Evolutionary conservation across 2,888 invertebrate genomes (phyloP).

Genomic region (Cantharis nigra): DNA sequence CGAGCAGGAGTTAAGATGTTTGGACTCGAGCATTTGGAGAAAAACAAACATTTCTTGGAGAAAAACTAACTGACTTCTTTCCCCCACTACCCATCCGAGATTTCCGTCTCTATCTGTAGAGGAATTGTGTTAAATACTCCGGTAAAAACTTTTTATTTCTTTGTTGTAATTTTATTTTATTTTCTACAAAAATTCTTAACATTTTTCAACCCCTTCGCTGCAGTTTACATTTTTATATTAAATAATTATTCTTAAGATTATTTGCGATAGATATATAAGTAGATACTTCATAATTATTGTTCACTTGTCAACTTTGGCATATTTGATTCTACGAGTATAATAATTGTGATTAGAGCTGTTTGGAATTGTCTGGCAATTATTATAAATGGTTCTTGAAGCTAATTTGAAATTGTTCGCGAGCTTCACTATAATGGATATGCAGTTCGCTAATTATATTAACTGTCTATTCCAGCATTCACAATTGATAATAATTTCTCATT

Average conservation of each 20-base stretch:
- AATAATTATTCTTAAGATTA: not conserved
- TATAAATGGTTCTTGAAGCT: constrained; percentile 32
- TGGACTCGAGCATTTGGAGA: too few relatives aligned
- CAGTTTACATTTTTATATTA: not conserved
- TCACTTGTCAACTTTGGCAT: not conserved
- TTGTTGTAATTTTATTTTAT: not conserved
- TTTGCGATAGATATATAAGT: not conserved
- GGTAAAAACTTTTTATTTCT: too few relatives aligned
- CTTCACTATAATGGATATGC: constrained; percentile 24
- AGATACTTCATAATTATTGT: not conserved
- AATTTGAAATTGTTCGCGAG: constrained; percentile 29
- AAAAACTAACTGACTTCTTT: too few relatives aligned
- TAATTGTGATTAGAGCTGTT: constrained; percentile 17
- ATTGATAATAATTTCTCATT: constrained; percentile 17
- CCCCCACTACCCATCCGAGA: too few relatives aligned
- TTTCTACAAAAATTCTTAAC: too few relatives aligned
- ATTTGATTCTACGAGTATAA: constrained; percentile 9
- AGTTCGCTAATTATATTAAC: constrained; percentile 28
- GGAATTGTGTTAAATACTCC: too few relatives aligned
- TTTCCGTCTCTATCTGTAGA: too few relatives aligned
- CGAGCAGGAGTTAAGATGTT: too few relatives aligned
- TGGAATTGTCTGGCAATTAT: constrained; percentile 26
- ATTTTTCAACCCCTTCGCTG: not conserved
- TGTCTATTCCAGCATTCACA: constrained; percentile 11
- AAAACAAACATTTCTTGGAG: too few relatives aligned